These are phyloP conservation scores for Pycnomerus fuliginosus DNA, from an alignment of 2,888 invertebrate species.

Conservation along the genomic window DNA sequence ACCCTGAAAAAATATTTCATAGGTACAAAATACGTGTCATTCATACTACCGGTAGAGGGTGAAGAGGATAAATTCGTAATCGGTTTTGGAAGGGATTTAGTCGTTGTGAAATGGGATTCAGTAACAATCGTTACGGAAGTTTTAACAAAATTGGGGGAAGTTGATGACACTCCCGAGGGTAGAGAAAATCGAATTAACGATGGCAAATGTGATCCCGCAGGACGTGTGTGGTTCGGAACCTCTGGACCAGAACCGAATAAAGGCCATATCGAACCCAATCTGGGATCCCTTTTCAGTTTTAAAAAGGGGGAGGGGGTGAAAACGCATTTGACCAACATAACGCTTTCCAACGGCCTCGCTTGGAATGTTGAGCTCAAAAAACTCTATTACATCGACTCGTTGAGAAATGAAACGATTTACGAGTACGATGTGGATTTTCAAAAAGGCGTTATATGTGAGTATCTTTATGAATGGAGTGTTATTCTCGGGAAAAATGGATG, in stretches of 20 bases:
- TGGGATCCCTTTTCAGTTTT: slow-evolving; percentile 35
- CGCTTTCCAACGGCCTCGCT: slow-evolving; percentile 65
- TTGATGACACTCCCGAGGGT: slow-evolving; percentile 54
- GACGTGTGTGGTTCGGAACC: slow-evolving; percentile 63
- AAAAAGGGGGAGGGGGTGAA: slow-evolving; percentile 24
- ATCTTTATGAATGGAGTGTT: not conserved
- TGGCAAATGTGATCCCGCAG: slow-evolving; percentile 72
- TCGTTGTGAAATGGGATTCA: slow-evolving; percentile 66
- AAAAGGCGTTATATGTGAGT: slow-evolving; percentile 49
- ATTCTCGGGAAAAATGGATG: not conserved
- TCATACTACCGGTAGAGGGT: slow-evolving; percentile 64
- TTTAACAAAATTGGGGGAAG: slow-evolving; percentile 55
- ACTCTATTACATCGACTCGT: slow-evolving; percentile 77
- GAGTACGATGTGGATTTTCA: slow-evolving; percentile 66
- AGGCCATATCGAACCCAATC: slow-evolving; percentile 27
- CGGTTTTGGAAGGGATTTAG: slow-evolving; percentile 58
- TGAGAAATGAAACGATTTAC: slow-evolving; percentile 61
- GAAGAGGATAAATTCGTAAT: slow-evolving; percentile 61
- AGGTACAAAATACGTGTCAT: no score
- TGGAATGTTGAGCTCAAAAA: slow-evolving; percentile 67
- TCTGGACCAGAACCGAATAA: slow-evolving; percentile 25
- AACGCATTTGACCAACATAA: slow-evolving; percentile 32
- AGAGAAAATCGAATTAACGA: slow-evolving; percentile 69
- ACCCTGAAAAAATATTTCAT: no score
- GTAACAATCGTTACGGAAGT: slow-evolving; percentile 53